phyloP scores from a whole-genome alignment of 2,888 invertebrate species.

The Trachelus troglodyta region DNA sequence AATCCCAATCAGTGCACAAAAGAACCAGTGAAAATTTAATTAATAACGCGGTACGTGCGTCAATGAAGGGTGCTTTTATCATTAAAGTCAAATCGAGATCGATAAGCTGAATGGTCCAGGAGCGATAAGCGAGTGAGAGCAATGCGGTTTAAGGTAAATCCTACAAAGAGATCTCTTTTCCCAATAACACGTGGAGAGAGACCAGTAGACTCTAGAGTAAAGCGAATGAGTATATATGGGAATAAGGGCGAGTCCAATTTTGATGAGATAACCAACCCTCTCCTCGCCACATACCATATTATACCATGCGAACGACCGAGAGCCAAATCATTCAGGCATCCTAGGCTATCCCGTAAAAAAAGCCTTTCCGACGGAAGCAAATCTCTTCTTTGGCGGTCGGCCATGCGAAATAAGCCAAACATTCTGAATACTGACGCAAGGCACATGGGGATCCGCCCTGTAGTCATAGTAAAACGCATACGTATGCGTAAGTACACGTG shows the following conservation, averaged over 20 bases:
- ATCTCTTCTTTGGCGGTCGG: constrained; percentile 63
- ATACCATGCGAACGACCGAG: constrained; percentile 42
- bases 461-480: background rate
- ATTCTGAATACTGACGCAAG: constrained; percentile 62
- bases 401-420: constrained; percentile 66
- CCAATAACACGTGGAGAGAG: constrained; percentile 13
- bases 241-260: constrained; percentile 54
- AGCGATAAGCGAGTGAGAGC: background rate
- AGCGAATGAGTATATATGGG: constrained; percentile 10
- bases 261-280: constrained; percentile 63
- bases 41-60: background rate
- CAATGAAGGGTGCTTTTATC: constrained; percentile 14
- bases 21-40: background rate
- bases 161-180: constrained; percentile 54
- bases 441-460: background rate
- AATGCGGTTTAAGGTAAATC: constrained; percentile 38
- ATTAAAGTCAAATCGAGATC: constrained; percentile 55
- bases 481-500: background rate
- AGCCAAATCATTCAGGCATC: constrained; percentile 15
- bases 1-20: background rate
- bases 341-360: constrained; percentile 45
- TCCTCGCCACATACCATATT: constrained; percentile 46
- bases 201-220: background rate
- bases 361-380: constrained; percentile 59
- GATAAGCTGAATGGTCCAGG: background rate